These are phyloP conservation scores for Cheilosia urbana DNA, from an alignment of 2,888 invertebrate genomes.

Conservation along the genomic window DNA sequence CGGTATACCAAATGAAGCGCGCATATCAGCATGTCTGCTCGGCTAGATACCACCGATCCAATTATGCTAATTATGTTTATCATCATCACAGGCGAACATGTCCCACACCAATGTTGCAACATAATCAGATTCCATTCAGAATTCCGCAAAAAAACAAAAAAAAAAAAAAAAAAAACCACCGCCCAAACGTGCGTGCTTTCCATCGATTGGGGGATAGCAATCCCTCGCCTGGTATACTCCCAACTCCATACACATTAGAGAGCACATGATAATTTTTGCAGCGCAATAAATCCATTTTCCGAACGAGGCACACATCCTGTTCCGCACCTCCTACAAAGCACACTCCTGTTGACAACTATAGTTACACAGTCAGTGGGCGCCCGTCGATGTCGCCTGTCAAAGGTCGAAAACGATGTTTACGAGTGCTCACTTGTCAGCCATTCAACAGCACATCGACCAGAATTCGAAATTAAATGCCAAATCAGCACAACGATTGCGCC, in stretches of 20 bases:
- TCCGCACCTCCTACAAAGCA: background rate
- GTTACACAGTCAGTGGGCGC: constrained; percentile 13
- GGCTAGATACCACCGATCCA: constrained; percentile 45
- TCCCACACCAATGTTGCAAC: constrained; percentile 35
- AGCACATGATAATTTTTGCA: constrained; percentile 39
- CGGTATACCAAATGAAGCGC: constrained; percentile 14
- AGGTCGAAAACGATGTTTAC: constrained; percentile 65
- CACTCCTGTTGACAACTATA: constrained; percentile 52
- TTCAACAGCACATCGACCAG: constrained; percentile 66
- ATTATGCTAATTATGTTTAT: constrained; percentile 66
- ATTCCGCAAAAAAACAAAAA: constrained; percentile 6
- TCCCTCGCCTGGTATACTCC: background rate
- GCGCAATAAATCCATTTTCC: constrained; percentile 25
- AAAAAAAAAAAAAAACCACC: background rate
- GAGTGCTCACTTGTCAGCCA: constrained; percentile 65
- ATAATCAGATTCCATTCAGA: constrained; percentile 54
- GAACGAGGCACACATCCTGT: background rate
- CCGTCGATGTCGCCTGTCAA: constrained; percentile 30
- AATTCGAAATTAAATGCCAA: constrained; percentile 72
- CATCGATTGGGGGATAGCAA: constrained; percentile 3
- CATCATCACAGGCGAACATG: constrained; percentile 41
- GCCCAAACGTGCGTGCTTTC: constrained; percentile 21
- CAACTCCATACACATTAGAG: background rate
- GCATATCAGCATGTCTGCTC: constrained; percentile 36
- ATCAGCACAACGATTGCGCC: constrained; percentile 62